Evolutionary conservation across 2,797 vertebrate species (phyloP).

Genomic region (Anguilla anguilla): DNA sequence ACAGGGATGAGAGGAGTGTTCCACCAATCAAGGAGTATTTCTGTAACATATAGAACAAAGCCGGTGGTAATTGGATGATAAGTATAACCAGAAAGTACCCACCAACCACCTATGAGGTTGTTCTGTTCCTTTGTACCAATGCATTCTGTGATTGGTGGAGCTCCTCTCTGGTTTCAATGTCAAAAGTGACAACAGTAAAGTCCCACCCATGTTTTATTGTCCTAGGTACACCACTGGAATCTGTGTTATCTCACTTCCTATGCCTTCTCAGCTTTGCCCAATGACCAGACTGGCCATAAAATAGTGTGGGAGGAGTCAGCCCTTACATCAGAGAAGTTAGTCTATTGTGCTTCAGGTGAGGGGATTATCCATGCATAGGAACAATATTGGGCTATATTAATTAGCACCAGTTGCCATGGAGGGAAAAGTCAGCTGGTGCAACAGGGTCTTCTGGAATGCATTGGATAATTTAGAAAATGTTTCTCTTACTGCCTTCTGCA

Average conservation of each 20-base stretch:
- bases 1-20: not conserved
- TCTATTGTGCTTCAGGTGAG: not conserved
- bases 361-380: not conserved
- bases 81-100: not conserved
- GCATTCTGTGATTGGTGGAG: too few species aligned
- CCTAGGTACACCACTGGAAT: not conserved
- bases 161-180: not conserved
- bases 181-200: not conserved
- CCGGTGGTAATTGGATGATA: not conserved
- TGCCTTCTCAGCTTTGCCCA: not conserved
- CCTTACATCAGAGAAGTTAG: not conserved
- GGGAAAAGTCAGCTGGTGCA: too few species aligned
- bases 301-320: not conserved
- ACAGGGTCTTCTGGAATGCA: too few species aligned
- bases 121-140: not conserved
- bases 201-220: not conserved
- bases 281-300: not conserved
- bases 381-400: too few species aligned
- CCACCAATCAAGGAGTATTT: not conserved
- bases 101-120: not conserved
- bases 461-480: not conserved
- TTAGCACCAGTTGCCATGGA: too few species aligned
- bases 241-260: not conserved
- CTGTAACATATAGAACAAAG: not conserved
- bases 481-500: not conserved